These are phyloP conservation scores for Hippocampus barbouri DNA, from an alignment of 2,113 vertebrate genomes.

Conservation along the genomic window DNA sequence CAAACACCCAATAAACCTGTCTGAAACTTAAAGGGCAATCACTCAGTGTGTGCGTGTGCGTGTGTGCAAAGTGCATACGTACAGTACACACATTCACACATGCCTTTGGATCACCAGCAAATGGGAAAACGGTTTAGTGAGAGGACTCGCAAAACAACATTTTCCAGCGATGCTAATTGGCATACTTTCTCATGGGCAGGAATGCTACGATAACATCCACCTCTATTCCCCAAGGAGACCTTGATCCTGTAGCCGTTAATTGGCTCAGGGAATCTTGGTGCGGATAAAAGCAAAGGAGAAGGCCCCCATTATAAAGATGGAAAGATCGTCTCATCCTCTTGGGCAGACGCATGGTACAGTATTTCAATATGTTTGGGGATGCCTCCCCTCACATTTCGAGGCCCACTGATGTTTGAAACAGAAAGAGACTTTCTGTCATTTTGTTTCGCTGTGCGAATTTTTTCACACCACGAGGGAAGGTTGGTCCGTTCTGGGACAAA, in stretches of 20 bases:
- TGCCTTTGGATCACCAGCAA: conserved; percentile 4
- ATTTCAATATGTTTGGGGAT: conserved; percentile 42
- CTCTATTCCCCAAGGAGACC: conserved; percentile 48
- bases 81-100: conserved; percentile 15
- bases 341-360: conserved; percentile 26
- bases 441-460: conserved; percentile 49
- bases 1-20: conserved; percentile 57
- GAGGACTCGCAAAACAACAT: conserved; percentile 56
- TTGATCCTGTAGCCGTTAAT: conserved; percentile 63
- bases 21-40: conserved; percentile 27
- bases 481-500: conserved; percentile 57
- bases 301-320: conserved; percentile 39
- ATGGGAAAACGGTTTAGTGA: conserved; percentile 28
- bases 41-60: conserved; percentile 5
- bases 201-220: conserved; percentile 69
- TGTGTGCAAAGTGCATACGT: conserved; percentile 20
- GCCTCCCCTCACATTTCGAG: conserved; percentile 13
- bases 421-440: conserved; percentile 38
- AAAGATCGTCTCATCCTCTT: conserved; percentile 36
- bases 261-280: conserved; percentile 58
- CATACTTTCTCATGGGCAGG: conserved; percentile 62
- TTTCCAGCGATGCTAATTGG: conserved; percentile 63
- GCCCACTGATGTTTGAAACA: conserved; percentile 26
- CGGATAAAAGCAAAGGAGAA: conserved; percentile 56
- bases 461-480: conserved; percentile 46